Evolutionary conservation across 2,113 vertebrate species (phyloP).

Genomic region (Pandion haliaetus): DNA sequence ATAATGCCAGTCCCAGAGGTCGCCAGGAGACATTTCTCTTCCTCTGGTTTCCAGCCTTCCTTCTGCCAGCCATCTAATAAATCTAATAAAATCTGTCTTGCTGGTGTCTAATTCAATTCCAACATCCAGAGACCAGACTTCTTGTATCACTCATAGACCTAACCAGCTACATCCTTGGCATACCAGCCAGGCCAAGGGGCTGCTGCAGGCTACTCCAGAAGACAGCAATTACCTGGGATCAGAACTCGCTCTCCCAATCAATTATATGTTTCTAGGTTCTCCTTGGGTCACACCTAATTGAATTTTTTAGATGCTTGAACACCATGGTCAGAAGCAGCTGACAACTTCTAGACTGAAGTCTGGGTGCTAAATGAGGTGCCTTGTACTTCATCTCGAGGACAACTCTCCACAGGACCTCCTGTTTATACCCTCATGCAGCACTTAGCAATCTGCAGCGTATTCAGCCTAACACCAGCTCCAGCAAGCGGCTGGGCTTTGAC

Average conservation of each 20-base stretch:
- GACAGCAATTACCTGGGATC: neutral
- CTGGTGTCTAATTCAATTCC: conserved; percentile 36
- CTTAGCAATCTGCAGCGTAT: neutral
- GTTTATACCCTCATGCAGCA: neutral
- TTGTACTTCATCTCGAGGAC: neutral
- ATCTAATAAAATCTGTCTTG: conserved; percentile 40
- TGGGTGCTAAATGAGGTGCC: neutral
- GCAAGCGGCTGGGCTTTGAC: neutral
- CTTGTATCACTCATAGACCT: neutral
- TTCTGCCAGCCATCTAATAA: neutral
- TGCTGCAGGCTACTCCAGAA: neutral
- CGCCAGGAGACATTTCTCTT: neutral
- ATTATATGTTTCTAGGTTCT: neutral
- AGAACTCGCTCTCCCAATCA: neutral
- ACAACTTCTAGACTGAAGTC: neutral
- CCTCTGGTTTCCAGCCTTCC: neutral
- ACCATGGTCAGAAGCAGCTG: neutral
- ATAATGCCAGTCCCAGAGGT: neutral
- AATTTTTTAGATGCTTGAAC: neutral
- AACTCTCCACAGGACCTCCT: neutral
- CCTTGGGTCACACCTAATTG: neutral
- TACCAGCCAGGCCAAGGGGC: neutral
- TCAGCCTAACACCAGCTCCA: neutral
- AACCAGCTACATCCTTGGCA: neutral
- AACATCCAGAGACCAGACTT: neutral